phyloP scores from a whole-genome alignment of 2,113 vertebrate genomes.

The Ceuthmochares aereus region DNA sequence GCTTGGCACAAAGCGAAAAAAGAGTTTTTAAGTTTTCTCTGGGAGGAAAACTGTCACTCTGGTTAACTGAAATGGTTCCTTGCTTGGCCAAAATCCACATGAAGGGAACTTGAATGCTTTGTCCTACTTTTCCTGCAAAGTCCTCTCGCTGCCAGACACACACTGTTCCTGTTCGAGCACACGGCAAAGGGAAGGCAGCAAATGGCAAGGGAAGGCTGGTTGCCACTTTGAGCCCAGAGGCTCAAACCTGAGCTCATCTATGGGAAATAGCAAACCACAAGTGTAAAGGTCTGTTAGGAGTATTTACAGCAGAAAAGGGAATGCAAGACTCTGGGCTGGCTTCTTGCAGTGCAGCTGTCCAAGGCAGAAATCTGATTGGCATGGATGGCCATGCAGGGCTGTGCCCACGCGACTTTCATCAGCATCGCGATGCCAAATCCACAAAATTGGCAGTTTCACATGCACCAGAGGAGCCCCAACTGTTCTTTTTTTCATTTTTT shows the following conservation, averaged over 20 bases:
- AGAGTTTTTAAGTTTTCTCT: not conserved
- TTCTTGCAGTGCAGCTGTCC: too few species aligned
- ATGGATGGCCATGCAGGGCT: too few species aligned
- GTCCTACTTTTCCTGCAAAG: not conserved
- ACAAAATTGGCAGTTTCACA: not conserved
- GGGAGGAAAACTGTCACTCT: not conserved
- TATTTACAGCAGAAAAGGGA: not conserved
- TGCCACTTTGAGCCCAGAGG: accelerated
- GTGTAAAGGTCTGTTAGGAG: not conserved
- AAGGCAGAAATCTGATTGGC: not conserved
- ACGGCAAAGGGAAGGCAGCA: not conserved
- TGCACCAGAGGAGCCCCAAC: not conserved
- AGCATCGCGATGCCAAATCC: accelerated
- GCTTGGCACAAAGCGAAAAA: not conserved
- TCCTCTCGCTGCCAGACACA: not conserved
- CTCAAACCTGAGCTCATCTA: accelerated
- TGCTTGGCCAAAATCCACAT: not conserved
- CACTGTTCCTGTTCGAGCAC: accelerated
- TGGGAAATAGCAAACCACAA: not conserved
- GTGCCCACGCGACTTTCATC: not conserved
- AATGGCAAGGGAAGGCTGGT: not conserved
- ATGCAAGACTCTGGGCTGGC: not conserved
- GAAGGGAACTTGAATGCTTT: not conserved
- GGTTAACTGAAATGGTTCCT: not conserved
- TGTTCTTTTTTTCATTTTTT: too few species aligned